Percentiles rank a stretch among this genome's conserved stretches.
Evolutionary conservation across 1,140 invertebrate genomes (phyloP).

Genomic region (Probaryconus sp.): DNA sequence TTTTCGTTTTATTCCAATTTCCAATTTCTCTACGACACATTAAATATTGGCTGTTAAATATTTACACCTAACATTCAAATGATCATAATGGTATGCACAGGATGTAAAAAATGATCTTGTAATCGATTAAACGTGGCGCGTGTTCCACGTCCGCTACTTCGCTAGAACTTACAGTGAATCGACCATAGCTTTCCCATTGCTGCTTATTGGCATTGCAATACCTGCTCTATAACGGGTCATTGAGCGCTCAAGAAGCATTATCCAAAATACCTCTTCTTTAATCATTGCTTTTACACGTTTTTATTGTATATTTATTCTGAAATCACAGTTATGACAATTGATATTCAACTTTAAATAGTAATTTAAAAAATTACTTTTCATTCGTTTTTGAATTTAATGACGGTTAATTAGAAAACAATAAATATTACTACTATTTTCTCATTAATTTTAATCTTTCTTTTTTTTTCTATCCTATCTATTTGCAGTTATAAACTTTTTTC

Average conservation of each 20-base stretch:
- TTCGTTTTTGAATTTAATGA: too few relatives aligned
- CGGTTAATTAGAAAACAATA: too few relatives aligned
- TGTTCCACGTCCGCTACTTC: slow-evolving; percentile 43
- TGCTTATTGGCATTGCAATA: slow-evolving; percentile 34
- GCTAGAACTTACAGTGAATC: slow-evolving; percentile 6
- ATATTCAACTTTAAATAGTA: too few relatives aligned
- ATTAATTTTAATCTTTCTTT: too few relatives aligned
- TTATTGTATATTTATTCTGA: too few relatives aligned
- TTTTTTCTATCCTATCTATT: too few relatives aligned
- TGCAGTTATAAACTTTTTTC: not conserved
- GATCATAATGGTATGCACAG: slow-evolving; percentile 30
- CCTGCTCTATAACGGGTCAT: slow-evolving; percentile 48
- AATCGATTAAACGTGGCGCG: slow-evolving; percentile 50
- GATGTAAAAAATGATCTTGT: slow-evolving; percentile 21
- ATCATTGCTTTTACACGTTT: slow-evolving; percentile 40
- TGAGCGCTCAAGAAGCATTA: slow-evolving; percentile 35
- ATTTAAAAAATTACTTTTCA: too few relatives aligned
- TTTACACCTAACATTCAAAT: slow-evolving; percentile 20
- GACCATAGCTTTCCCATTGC: slow-evolving; percentile 3
- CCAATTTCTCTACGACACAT: slow-evolving; percentile 34
- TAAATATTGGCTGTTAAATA: not conserved
- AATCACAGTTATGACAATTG: too few relatives aligned
- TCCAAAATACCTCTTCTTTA: too few relatives aligned
- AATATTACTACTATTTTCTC: too few relatives aligned
- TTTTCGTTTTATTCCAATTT: too few relatives aligned